These are phyloP conservation scores for Ispidina picta DNA, from an alignment of 2,797 vertebrate species.

Conservation along the genomic window DNA sequence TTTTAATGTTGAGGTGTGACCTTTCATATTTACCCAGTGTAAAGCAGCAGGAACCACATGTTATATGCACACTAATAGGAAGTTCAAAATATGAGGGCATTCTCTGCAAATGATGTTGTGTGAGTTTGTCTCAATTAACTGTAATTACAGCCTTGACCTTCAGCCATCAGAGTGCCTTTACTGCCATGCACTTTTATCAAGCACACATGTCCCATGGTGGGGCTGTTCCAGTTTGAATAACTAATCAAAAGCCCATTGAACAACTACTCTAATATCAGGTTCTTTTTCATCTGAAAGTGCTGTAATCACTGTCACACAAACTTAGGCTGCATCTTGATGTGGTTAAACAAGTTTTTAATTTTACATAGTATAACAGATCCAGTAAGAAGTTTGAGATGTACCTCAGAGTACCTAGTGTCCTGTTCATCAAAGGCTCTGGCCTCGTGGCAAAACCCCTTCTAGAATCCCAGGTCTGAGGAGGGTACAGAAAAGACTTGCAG, in stretches of 20 bases:
- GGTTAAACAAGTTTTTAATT: constrained; percentile 24
- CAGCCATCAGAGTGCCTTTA: neutral
- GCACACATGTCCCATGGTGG: neutral
- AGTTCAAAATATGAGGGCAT: neutral
- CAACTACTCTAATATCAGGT: neutral
- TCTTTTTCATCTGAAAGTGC: constrained; percentile 10
- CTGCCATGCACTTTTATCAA: neutral
- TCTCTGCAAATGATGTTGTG: neutral
- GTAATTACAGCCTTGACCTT: neutral
- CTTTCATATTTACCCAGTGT: neutral
- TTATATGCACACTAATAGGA: neutral
- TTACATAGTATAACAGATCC: neutral
- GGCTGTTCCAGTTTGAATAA: constrained; percentile 46
- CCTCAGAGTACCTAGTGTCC: fast-evolving
- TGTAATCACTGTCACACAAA: constrained; percentile 26
- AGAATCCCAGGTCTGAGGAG: neutral
- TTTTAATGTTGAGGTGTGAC: neutral
- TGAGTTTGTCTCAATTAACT: neutral
- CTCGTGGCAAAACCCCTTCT: neutral
- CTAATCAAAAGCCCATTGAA: constrained; percentile 37
- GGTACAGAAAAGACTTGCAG: neutral
- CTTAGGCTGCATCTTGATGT: neutral
- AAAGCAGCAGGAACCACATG: neutral
- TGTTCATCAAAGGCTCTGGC: neutral
- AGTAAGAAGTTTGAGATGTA: neutral